Conservation (phyloP, 2,797 vertebrate species). For the Protosalanx chinensis region DNA sequence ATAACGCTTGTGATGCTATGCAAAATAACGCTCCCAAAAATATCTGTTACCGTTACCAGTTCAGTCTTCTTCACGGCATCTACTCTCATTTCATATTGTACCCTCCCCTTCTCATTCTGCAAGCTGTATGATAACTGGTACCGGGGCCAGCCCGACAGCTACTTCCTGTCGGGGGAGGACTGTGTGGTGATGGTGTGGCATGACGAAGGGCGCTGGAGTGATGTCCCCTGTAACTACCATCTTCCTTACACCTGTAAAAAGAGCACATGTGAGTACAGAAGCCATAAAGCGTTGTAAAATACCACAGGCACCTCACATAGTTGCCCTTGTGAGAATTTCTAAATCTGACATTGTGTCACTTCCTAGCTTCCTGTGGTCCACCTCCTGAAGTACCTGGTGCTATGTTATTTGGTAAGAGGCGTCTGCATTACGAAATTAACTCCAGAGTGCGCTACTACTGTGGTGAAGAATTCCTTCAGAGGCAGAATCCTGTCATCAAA, state of each 20-base stretch:
- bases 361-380: constrained; percentile 80
- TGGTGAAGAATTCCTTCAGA: constrained; percentile 75
- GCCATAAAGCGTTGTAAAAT: neutral
- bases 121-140: constrained; percentile 96
- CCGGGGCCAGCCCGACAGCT: constrained; percentile 91
- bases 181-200: constrained; percentile 94
- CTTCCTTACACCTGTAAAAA: constrained; percentile 96
- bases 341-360: neutral
- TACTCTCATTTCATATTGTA: too few species aligned
- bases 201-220: constrained; percentile 88
- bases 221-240: constrained; percentile 96
- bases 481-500: constrained; percentile 78
- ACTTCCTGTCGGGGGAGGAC: constrained; percentile 93
- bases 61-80: neutral
- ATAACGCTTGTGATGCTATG: neutral
- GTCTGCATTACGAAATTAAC: constrained; percentile 76
- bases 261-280: constrained; percentile 79
- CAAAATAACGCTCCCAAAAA: neutral
- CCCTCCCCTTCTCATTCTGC: neutral
- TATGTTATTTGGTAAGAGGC: constrained; percentile 76
- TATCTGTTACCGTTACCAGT: neutral
- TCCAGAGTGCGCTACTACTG: constrained; percentile 82
- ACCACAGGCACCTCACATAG: too few species aligned
- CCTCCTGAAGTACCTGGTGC: constrained; percentile 77
- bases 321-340: neutral